Conservation (phyloP, 1,140 invertebrate genomes). For the Amyelois transitella region DNA sequence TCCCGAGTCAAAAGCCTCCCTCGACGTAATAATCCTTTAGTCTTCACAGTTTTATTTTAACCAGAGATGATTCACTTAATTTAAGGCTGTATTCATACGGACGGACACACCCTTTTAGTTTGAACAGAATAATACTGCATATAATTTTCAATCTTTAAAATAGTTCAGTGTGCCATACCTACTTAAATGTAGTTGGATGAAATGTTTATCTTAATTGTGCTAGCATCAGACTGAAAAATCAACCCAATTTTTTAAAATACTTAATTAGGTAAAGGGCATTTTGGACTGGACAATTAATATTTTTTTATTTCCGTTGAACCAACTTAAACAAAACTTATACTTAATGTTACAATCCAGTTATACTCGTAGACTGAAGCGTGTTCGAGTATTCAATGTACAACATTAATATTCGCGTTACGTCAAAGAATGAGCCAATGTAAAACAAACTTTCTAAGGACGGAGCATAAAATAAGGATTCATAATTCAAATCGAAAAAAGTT, state of each 20-base stretch:
- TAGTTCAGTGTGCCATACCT: not conserved
- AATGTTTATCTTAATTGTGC: no score
- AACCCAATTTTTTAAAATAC: no score
- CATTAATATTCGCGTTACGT: slow-evolving; percentile 55
- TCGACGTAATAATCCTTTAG: slow-evolving; percentile 27
- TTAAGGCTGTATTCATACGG: not conserved
- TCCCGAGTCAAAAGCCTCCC: slow-evolving; percentile 32
- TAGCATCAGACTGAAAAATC: no score
- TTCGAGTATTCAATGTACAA: slow-evolving; percentile 34
- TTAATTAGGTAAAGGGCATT: no score
- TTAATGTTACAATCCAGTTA: no score
- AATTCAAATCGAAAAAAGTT: slow-evolving; percentile 75
- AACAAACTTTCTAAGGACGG: slow-evolving; percentile 63
- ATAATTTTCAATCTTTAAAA: not conserved
- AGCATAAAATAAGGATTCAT: slow-evolving; percentile 73
- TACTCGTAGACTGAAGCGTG: slow-evolving; percentile 11
- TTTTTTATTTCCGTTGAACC: no score
- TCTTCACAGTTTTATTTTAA: slow-evolving; percentile 26
- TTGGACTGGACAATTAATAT: no score
- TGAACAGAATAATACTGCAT: not conserved
- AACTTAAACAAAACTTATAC: no score
- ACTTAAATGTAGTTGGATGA: no score
- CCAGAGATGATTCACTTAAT: slow-evolving; percentile 13
- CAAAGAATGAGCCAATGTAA: slow-evolving; percentile 61
- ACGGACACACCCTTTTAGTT: not conserved